Evolutionary conservation across 2,888 invertebrate genomes (phyloP).

Genomic region (Heliconius cydno): DNA sequence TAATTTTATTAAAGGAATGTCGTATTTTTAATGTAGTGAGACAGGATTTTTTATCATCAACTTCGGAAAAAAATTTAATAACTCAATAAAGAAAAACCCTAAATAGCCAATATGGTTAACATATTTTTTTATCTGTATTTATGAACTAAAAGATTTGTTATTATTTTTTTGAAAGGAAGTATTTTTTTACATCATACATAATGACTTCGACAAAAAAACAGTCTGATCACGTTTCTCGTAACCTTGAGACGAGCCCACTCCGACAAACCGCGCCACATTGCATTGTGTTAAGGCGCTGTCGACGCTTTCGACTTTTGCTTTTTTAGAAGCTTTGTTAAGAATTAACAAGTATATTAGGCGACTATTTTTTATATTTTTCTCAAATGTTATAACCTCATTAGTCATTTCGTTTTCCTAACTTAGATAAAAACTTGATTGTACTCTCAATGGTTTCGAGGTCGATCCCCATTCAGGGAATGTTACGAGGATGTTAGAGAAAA

Average conservation of each 20-base stretch:
- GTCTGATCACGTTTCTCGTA: constrained; percentile 62
- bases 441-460: neutral
- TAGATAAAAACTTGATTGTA: neutral
- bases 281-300: constrained; percentile 52
- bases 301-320: constrained; percentile 29
- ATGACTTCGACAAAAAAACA: constrained; percentile 58
- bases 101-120: neutral
- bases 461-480: neutral
- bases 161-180: constrained; percentile 53
- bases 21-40: constrained; percentile 21
- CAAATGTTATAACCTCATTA: neutral
- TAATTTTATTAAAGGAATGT: constrained; percentile 16
- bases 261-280: constrained; percentile 49
- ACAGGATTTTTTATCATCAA: constrained; percentile 17
- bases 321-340: neutral
- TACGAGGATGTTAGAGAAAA: no score
- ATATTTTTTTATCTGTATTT: neutral
- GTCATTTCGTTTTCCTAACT: neutral
- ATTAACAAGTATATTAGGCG: neutral
- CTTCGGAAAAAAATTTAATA: neutral
- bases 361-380: neutral
- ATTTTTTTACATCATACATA: constrained; percentile 50
- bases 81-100: constrained; percentile 3
- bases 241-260: constrained; percentile 68
- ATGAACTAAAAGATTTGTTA: constrained; percentile 40